These are phyloP conservation scores for Mormyrus lacerda DNA, from an alignment of 2,113 vertebrate genomes.

Conservation along the genomic window DNA sequence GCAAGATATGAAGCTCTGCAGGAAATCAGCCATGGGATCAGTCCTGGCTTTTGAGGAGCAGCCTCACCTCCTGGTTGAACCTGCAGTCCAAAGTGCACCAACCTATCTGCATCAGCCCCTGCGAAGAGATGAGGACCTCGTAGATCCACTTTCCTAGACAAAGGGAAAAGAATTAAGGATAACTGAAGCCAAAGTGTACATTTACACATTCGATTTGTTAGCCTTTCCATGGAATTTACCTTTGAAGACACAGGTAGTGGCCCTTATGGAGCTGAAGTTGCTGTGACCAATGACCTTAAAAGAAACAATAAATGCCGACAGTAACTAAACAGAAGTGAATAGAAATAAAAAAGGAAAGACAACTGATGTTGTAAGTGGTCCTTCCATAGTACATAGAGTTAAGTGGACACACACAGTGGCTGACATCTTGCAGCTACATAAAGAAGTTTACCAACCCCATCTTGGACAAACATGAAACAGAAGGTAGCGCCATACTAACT, in stretches of 20 bases:
- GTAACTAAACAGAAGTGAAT: constrained; percentile 13
- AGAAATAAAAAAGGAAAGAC: not conserved
- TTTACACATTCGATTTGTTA: not conserved
- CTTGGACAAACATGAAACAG: not conserved
- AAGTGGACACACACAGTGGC: not conserved
- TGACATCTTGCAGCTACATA: not conserved
- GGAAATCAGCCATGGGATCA: not conserved
- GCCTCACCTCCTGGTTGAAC: constrained; percentile 92
- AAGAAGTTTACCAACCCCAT: not conserved
- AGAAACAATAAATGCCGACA: constrained; percentile 20
- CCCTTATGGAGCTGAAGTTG: constrained; percentile 96
- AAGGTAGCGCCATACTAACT: not conserved
- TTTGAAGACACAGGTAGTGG: constrained; percentile 90
- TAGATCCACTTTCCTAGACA: constrained; percentile 89
- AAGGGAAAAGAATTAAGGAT: not conserved
- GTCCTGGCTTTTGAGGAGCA: not conserved
- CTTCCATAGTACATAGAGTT: not conserved
- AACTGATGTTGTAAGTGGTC: not conserved
- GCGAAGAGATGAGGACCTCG: constrained; percentile 96
- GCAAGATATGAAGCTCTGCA: not conserved
- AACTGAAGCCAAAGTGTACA: not conserved
- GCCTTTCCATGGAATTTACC: constrained; percentile 57
- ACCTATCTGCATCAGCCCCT: constrained; percentile 98
- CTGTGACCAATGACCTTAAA: constrained; percentile 91
- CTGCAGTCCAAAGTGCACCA: constrained; percentile 96